Conservation (phyloP, 2,797 vertebrate species). For the Selene dorsalis region DNA sequence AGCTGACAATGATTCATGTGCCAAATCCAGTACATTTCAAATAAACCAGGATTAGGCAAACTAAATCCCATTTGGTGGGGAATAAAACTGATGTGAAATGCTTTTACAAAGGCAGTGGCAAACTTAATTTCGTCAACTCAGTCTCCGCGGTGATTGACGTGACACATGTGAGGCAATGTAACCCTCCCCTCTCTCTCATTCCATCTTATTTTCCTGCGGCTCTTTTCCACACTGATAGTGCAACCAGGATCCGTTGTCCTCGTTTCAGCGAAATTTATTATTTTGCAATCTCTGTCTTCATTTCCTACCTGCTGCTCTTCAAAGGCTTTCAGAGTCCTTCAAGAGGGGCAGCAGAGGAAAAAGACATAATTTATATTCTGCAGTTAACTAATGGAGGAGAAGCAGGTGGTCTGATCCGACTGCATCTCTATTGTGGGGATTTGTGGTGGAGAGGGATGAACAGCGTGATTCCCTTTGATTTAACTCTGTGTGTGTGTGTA, state of each 20-base stretch:
- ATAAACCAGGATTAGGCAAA: conserved; percentile 74
- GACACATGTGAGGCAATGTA: conserved; percentile 23
- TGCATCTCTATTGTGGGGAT: conserved; percentile 55
- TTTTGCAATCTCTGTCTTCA: conserved; percentile 56
- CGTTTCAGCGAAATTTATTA: conserved; percentile 53
- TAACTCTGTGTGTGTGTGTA: conserved; percentile 39
- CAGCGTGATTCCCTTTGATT: conserved; percentile 69
- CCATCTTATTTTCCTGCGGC: conserved; percentile 25
- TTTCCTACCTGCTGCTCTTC: conserved; percentile 69
- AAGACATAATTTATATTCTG: conserved; percentile 59
- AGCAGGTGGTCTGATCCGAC: conserved; percentile 63
- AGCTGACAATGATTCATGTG: conserved; percentile 69
- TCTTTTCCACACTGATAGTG: conserved; percentile 22
- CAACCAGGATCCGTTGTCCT: conserved; percentile 47
- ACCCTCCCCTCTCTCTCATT: conserved; percentile 5
- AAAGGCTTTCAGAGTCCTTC: conserved; percentile 69
- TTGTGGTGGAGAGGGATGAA: conserved; percentile 42
- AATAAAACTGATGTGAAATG: conserved; percentile 54
- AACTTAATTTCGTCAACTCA: conserved; percentile 60
- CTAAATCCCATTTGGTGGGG: conserved; percentile 68
- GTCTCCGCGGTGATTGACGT: conserved; percentile 54
- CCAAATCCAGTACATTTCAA: conserved; percentile 76
- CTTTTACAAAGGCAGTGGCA: conserved; percentile 45
- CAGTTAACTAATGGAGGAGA: conserved; percentile 69
- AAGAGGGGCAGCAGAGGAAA: conserved; percentile 49